Percentiles rank a stretch among this genome's conserved stretches.
Conservation (phyloP, 2,888 invertebrate genomes). For the Drosophila suboccidentalis region DNA sequence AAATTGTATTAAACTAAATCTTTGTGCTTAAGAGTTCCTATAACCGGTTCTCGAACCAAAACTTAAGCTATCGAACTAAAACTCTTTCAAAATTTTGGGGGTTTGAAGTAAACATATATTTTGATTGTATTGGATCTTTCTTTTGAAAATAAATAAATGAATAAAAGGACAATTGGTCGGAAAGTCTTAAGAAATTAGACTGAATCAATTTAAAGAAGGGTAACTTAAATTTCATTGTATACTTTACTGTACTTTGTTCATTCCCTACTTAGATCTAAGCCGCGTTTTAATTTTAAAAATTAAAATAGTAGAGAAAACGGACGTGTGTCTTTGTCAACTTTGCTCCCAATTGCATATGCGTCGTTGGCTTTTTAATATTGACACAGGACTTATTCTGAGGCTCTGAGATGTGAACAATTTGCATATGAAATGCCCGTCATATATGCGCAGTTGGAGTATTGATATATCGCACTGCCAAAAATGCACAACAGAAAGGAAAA, state of each 20-base stretch:
- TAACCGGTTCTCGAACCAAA: too few species aligned
- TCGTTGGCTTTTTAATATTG: conserved; percentile 51
- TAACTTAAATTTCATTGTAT: neutral
- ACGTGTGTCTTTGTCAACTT: conserved; percentile 17
- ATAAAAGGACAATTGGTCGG: too few species aligned
- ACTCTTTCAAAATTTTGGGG: too few species aligned
- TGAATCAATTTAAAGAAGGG: too few species aligned
- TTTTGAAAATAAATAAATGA: too few species aligned
- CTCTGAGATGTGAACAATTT: conserved; percentile 64
- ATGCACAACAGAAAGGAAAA: conserved; percentile 49
- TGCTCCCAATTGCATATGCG: conserved; percentile 36
- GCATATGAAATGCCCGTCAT: conserved; percentile 64
- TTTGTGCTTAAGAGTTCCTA: too few species aligned
- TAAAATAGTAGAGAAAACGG: neutral
- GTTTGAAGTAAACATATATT: too few species aligned
- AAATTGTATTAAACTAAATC: too few species aligned
- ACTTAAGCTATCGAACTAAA: too few species aligned
- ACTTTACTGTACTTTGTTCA: neutral
- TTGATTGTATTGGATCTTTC: too few species aligned
- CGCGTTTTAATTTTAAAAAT: neutral
- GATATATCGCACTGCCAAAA: conserved; percentile 64
- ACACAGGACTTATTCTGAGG: conserved; percentile 22
- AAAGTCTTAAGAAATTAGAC: too few species aligned
- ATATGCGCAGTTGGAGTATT: conserved; percentile 38
- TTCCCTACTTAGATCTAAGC: neutral